These are phyloP conservation scores for Pseudopodoces humilis DNA, from an alignment of 2,113 vertebrate genomes.

Conservation along the genomic window DNA sequence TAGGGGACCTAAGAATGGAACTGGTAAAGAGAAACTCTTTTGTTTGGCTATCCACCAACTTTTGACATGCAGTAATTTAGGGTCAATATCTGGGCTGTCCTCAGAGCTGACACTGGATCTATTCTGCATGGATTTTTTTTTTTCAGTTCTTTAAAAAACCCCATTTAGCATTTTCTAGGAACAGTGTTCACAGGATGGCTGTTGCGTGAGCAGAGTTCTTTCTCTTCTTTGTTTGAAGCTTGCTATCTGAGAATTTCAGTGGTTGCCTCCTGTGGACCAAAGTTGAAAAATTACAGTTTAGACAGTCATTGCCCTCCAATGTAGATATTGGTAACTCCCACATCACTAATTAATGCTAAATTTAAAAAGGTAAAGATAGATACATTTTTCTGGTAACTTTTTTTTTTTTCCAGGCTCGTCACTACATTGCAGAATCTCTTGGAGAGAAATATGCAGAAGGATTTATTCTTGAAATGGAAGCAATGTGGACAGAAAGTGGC, in stretches of 20 bases:
- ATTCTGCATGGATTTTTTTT: neutral
- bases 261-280: neutral
- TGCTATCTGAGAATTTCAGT: neutral
- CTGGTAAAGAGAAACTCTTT: neutral
- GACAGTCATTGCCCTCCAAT: neutral
- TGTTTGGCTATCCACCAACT: neutral
- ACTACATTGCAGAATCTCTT: slow-evolving; percentile 81
- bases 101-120: neutral
- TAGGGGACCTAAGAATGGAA: neutral
- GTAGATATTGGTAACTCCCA: neutral
- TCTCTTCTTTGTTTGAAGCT: neutral
- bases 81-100: neutral
- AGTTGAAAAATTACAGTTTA: neutral
- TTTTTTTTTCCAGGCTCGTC: slow-evolving; percentile 68
- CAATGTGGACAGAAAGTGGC: slow-evolving; percentile 79
- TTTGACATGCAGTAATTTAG: neutral
- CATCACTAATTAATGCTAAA: neutral
- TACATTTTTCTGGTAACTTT: neutral
- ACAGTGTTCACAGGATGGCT: neutral
- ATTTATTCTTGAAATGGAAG: slow-evolving; percentile 82
- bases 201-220: neutral
- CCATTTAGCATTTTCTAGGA: neutral
- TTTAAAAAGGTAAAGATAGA: neutral
- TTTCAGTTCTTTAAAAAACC: neutral
- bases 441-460: slow-evolving; percentile 78